These are phyloP conservation scores for Rhegmatorhina hoffmannsi DNA, from an alignment of 2,113 vertebrate genomes.

Conservation along the genomic window DNA sequence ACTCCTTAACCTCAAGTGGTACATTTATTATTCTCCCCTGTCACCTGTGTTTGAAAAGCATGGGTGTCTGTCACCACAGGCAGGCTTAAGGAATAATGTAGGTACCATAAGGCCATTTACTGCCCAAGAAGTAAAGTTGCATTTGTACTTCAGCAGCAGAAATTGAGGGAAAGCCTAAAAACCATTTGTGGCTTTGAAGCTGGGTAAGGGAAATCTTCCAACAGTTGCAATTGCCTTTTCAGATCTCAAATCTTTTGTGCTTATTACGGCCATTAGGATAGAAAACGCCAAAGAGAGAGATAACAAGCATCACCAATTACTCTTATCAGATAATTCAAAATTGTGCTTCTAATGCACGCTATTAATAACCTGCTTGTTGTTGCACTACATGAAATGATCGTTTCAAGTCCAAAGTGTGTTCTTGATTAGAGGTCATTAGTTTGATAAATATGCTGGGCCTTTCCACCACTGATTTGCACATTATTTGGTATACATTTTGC, in stretches of 20 bases:
- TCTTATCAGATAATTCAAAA: conserved; percentile 45
- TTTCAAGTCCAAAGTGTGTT: conserved; percentile 12
- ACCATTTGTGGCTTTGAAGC: neutral
- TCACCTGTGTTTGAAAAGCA: neutral
- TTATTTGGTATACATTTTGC: neutral
- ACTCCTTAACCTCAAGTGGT: neutral
- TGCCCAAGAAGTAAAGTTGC: neutral
- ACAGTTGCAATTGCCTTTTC: neutral
- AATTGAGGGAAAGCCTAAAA: neutral
- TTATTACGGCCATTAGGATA: neutral
- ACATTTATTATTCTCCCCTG: neutral
- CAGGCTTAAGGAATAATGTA: neutral
- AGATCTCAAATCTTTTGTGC: neutral
- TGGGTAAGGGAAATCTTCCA: neutral
- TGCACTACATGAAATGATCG: neutral
- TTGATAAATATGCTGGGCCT: neutral
- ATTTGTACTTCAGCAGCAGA: neutral
- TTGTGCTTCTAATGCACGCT: neutral
- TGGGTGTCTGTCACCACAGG: neutral
- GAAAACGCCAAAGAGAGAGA: neutral
- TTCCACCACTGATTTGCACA: neutral
- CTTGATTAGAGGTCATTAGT: conserved; percentile 10
- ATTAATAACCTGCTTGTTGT: conserved; percentile 29
- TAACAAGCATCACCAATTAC: conserved; percentile 34
- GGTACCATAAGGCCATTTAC: neutral